Base-by-base conservation (phyloP, 2,113 vertebrate species). In the Callipepla squamata region DNA sequence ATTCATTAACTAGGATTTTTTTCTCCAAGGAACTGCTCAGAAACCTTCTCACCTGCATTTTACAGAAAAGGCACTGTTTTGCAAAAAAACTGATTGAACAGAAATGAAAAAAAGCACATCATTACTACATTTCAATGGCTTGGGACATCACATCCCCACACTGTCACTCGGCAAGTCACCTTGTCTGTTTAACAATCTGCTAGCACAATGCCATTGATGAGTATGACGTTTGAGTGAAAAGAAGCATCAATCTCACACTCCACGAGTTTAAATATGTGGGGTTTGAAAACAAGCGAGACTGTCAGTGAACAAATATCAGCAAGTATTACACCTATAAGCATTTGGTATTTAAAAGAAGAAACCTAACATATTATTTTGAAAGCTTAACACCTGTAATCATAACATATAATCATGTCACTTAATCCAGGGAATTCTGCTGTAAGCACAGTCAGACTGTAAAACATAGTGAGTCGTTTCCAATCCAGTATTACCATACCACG, bases 361-460 rank as follows among this genome's bases (percentile, higher is more conserved):
- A 96, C 7, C 0, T 84, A 95, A 95, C 81, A 74, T 77, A 92
- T 91, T 91, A 85, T 93, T 96, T 96, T 94, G 91, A 96, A 92
- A 96, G 94, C 79, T 93, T 95, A 95, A 85, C 79, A 62, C 78
- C 53, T 55, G 74, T 36, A 95, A 70, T 95, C 82, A 67, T 74
- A 96, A 95, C 89, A 94, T 82, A 93, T 69, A 96, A 94, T 96
- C 92, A 93, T 55, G 78, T 92, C 92, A 95, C 78, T 80, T 96
- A 89, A 96, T 59, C 67, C 38, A 70, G 58, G 26, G 55, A 95
- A 87, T 75, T 85, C 87, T 87, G 87, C 90, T 95, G 87, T 92
- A 55, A 93, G 91, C 67, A 82, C 21, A 94, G 77, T 83, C 83
- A 94, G 53, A 59, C 34, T 87, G 55, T n/a, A 77, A 78, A 93